Base-by-base conservation (phyloP, 2,888 invertebrate species). In the Eurytoma californica region DNA sequence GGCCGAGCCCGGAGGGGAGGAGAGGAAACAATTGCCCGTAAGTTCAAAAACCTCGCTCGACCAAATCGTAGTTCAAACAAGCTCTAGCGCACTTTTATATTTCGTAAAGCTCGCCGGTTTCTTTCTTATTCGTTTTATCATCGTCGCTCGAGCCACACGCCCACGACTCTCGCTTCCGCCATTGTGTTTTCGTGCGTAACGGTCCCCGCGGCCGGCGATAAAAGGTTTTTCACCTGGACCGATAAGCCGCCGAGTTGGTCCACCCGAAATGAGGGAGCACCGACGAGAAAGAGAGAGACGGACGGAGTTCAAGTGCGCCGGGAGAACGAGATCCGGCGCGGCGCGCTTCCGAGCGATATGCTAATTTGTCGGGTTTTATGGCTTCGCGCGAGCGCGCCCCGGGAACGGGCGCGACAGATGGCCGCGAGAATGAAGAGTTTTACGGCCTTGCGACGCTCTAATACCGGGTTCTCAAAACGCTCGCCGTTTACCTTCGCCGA, bases 151-250 rank as follows among this genome's bases (percentile, higher is more conserved):
- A 20, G 53, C 16, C 30, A 12, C 63, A 57, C 68, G 24, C 28
- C 58, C n/a, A 28, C 24, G 16, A 30, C 18, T 63, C 49, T 55
- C 14, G 28, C 55, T 77, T 77, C 67, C 77, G 77, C 61, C 53
- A 65, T 13, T 53, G 30, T 70, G 61, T 63, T 7, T 67, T 72
- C 57, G 18, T 63, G 39, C 18, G 49, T 77, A 73, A 80, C 80
- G 73, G 80, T 69, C 60, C 65, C 13, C 16, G 24, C 16, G 28
- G 13, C 24, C 0, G 9, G 53, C 39, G 81, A 81, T 81, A 81
- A 81, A 72, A 78, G 81, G 78, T 81, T 81, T 81, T 81, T 81
- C 78, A 81, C 81, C 81, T 76, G 72, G 49, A 20, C 16, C 47
- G 72, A 72, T 63, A 63, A 63, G 63, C 30, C 18, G 9, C n/a